These are phyloP conservation scores for Spodoptera exigua DNA, from an alignment of 2,888 invertebrate species.

Conservation along the genomic window DNA sequence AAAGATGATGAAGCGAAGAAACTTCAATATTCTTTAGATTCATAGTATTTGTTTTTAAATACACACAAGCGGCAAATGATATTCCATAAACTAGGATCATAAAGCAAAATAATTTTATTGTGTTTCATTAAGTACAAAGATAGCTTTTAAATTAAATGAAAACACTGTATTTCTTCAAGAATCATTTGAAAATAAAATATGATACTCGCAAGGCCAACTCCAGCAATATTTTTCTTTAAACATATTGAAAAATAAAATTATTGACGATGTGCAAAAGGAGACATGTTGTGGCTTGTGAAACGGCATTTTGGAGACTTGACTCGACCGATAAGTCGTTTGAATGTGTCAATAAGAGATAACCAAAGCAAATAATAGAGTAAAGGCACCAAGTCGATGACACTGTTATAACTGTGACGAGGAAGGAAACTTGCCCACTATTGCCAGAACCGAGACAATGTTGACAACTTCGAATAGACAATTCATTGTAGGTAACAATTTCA, in stretches of 20 bases:
- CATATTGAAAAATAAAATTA: conserved; percentile 44
- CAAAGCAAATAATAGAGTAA: conserved; percentile 78
- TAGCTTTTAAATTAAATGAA: conserved; percentile 12
- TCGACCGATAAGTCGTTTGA: conserved; percentile 84
- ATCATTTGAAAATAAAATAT: conserved; percentile 11
- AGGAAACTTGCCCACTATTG: conserved; percentile 47
- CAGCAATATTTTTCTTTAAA: conserved; percentile 33
- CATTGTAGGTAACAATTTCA: neutral
- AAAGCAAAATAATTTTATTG: conserved; percentile 40
- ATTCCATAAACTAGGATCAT: conserved; percentile 34
- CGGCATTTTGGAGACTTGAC: conserved; percentile 72
- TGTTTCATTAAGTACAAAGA: conserved; percentile 11
- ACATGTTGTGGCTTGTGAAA: conserved; percentile 54
- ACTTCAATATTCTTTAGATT: conserved; percentile 1
- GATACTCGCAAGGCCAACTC: conserved; percentile 2
- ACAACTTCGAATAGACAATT: conserved; percentile 9
- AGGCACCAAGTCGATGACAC: conserved; percentile 79
- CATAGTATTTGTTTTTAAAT: conserved; percentile 18
- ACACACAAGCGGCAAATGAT: conserved; percentile 28
- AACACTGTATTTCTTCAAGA: conserved; percentile 2
- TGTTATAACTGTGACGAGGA: conserved; percentile 67
- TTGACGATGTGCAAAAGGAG: conserved; percentile 53
- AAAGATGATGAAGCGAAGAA: no score
- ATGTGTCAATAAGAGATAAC: conserved; percentile 86
- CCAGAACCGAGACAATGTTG: conserved; percentile 13